Base-by-base conservation (phyloP, 2,888 invertebrate genomes). In the Oscheius sp. region DNA sequence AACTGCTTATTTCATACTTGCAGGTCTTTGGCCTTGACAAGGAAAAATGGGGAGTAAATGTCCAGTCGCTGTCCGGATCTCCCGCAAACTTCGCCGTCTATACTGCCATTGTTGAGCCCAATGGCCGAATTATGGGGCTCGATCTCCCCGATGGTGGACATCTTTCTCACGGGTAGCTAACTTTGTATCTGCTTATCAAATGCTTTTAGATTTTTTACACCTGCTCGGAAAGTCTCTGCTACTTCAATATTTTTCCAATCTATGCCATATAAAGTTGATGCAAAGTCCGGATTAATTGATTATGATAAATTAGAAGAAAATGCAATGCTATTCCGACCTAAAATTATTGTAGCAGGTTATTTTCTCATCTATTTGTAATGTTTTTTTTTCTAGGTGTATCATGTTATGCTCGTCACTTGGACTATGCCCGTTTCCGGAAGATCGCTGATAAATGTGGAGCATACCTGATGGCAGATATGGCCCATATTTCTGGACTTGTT, bases 211-310 rank as follows among this genome's bases (percentile, higher is more conserved):
- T 96, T 95, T 88, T 93, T 93, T 89, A 95, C 95, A 0, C 89
- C 91, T 6, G 91, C 89, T 8, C 95, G 94, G 87, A 93, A 92
- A 88, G 93, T 97, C 70, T 97, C 96, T 0, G 95, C 95, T 6
- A 95, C 96, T 0, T 95, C 96, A 0, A 92, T 96, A 71, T 98
- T 94, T 89, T 97, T 97, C 87, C 95, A 97, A 89, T 95, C 95
- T 68, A 93, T 96, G 92, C 95, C 96, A 0, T 98, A 98, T 87
- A 95, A 94, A 88, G 85, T 88, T 9, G 88, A 94, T 86, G 90
- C 92, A 0, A 87, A 88, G 67, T 92, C 92, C 30, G 96, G 95
- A 26, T 87, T 94, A 0, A 95, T 97, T 75, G 95, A 97, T 88
- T 97, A 96, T 86, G 94, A 95, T 74, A 90, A 91, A 85, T 88